Conservation (phyloP, 2,113 vertebrate species). For the Lasiurus borealis region DNA sequence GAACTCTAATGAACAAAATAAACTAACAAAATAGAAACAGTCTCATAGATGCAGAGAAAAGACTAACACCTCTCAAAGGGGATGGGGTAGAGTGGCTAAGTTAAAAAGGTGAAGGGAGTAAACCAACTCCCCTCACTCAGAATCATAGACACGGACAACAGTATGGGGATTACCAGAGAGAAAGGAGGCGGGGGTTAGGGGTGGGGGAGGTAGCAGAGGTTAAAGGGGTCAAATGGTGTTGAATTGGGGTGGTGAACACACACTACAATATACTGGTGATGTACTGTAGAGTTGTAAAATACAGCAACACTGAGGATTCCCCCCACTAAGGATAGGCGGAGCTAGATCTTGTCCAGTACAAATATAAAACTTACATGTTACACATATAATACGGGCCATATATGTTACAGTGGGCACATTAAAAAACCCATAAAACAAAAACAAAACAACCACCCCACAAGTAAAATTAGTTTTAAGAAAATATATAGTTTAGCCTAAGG, state of each 20-base stretch:
- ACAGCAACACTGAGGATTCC: too few relatives aligned
- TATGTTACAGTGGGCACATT: neutral
- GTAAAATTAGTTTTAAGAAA: conserved; percentile 13
- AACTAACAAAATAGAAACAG: neutral
- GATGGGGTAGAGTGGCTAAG: neutral
- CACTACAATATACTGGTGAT: neutral
- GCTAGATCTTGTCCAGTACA: neutral
- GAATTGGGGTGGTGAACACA: neutral
- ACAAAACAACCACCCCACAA: neutral
- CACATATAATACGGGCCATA: neutral
- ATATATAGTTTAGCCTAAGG: neutral
- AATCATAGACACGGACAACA: neutral
- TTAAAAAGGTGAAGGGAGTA: neutral
- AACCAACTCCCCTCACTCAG: neutral
- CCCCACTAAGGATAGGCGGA: too few relatives aligned
- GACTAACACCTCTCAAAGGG: neutral
- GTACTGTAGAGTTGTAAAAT: neutral
- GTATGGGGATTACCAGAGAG: neutral
- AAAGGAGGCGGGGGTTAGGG: neutral
- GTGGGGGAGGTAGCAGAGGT: neutral
- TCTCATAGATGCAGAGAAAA: neutral
- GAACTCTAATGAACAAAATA: neutral
- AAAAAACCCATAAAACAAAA: neutral
- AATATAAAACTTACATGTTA: neutral
- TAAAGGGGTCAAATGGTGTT: neutral